Percentiles rank a stretch among this genome's conserved stretches.
Evolutionary conservation across 2,113 vertebrate genomes (phyloP).

Genomic region (Eonycteris spelaea): DNA sequence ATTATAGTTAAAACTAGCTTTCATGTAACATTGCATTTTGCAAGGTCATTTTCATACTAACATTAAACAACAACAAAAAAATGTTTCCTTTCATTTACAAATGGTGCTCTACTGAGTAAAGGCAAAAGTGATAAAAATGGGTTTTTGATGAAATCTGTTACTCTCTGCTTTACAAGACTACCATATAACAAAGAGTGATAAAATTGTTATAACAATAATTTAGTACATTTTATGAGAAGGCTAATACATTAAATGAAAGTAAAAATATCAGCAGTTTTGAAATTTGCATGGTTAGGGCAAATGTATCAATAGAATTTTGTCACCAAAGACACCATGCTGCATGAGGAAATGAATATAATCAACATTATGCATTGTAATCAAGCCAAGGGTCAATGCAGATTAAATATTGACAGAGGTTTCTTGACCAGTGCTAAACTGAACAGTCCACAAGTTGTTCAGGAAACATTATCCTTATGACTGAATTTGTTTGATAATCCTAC

Average conservation of each 20-base stretch:
- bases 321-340: conserved; percentile 40
- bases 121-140: background rate
- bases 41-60: background rate
- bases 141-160: background rate
- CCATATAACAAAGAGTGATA: background rate
- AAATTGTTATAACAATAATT: background rate
- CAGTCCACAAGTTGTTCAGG: conserved; percentile 29
- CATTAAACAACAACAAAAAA: background rate
- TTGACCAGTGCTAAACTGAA: conserved; percentile 23
- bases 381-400: conserved; percentile 64
- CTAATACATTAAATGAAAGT: background rate
- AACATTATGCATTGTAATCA: conserved; percentile 60
- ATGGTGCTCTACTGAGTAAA: background rate
- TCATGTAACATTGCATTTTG: background rate
- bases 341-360: conserved; percentile 61
- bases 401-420: conserved; percentile 75
- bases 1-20: background rate
- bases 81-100: background rate
- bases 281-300: conserved; percentile 47
- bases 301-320: conserved; percentile 68
- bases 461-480: conserved; percentile 39
- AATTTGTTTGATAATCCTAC: background rate
- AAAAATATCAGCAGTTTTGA: conserved; percentile 58
- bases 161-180: background rate
- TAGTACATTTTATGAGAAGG: background rate